A percentile compares a stretch with the other conserved stretches of the same genome.
Evolutionary conservation across 2,113 vertebrate species (phyloP).

Genomic region (Vulpes lagopus): DNA sequence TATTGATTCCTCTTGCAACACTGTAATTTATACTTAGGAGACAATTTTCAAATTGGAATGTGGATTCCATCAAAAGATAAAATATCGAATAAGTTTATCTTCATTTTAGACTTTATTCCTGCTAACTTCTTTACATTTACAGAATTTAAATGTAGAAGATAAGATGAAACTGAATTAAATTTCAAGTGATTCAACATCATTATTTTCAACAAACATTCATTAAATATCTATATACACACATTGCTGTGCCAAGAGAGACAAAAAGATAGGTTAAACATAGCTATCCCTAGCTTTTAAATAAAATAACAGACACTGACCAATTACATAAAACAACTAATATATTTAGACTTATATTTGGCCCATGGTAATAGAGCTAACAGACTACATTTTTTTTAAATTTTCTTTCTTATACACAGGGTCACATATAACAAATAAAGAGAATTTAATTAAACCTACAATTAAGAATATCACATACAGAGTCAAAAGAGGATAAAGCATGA

Average conservation of each 20-base stretch:
- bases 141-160: neutral
- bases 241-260: neutral
- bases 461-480: neutral
- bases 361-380: neutral
- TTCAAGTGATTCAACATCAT: neutral
- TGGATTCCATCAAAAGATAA: neutral
- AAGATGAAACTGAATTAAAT: neutral
- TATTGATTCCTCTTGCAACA: conserved; percentile 61
- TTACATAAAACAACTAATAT: neutral
- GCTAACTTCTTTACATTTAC: neutral
- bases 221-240: neutral
- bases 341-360: neutral
- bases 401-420: neutral
- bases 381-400: neutral
- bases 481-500: neutral
- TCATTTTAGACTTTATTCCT: conserved; percentile 42
- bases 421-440: neutral
- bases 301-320: neutral
- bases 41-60: conserved; percentile 43
- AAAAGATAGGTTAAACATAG: neutral
- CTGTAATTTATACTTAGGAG: conserved; percentile 16
- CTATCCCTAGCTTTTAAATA: neutral
- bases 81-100: conserved; percentile 31
- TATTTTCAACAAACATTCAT: neutral
- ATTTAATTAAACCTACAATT: neutral